phyloP scores from a whole-genome alignment of 1,140 invertebrate genomes.

The Hyphantria cunea region DNA sequence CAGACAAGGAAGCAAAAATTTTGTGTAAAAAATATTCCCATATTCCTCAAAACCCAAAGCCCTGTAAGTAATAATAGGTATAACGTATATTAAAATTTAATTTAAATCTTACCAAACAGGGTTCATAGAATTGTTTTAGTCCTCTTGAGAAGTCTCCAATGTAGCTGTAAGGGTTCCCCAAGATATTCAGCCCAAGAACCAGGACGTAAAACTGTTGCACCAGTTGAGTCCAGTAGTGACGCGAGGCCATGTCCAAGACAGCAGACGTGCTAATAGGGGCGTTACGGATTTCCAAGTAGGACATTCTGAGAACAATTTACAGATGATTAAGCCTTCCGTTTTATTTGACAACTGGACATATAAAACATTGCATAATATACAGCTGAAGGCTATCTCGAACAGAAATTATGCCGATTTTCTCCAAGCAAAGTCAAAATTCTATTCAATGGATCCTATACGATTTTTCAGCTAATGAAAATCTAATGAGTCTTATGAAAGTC shows the following conservation, averaged over 20 bases:
- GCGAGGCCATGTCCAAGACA: slow-evolving; percentile 84
- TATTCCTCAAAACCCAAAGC: neutral
- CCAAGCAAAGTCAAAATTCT: too few relatives aligned
- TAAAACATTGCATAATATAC: too few relatives aligned
- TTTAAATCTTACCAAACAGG: slow-evolving; percentile 48
- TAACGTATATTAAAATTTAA: neutral
- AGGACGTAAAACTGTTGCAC: slow-evolving; percentile 95
- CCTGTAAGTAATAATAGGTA: neutral
- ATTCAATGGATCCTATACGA: too few relatives aligned
- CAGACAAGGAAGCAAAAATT: too few relatives aligned
- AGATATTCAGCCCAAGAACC: slow-evolving; percentile 93
- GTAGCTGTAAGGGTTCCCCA: slow-evolving; percentile 94
- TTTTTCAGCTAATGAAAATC: too few relatives aligned
- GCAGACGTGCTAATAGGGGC: slow-evolving; percentile 83
- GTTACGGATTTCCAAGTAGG: slow-evolving; percentile 89
- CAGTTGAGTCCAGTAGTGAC: slow-evolving; percentile 89
- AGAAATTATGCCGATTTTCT: too few relatives aligned
- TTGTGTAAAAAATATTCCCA: too few relatives aligned
- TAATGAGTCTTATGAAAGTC: neutral
- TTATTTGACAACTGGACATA: too few relatives aligned
- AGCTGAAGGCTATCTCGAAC: too few relatives aligned
- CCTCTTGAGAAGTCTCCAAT: slow-evolving; percentile 87
- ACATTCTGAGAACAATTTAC: slow-evolving; percentile 84
- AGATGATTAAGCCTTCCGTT: too few relatives aligned
- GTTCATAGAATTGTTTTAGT: slow-evolving; percentile 76